A percentile compares a stretch with the other conserved stretches of the same genome.
These are phyloP conservation scores for Drosophila arawakana DNA, from an alignment of 1,140 invertebrate genomes.

Conservation along the genomic window DNA sequence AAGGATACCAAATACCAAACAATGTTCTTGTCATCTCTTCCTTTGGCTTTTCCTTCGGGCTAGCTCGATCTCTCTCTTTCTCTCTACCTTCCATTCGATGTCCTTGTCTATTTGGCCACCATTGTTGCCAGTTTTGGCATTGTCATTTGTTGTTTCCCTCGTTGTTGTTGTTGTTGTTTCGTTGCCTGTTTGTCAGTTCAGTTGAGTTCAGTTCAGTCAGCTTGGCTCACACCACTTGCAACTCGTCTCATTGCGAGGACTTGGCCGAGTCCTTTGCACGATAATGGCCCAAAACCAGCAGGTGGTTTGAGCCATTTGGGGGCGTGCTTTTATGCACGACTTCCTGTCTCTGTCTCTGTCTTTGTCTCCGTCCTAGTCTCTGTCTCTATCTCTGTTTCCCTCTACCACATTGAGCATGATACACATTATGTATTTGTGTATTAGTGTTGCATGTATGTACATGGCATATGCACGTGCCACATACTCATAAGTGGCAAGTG, in stretches of 20 bases:
- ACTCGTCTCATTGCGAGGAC: constrained; percentile 25
- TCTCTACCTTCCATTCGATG: constrained; percentile 6
- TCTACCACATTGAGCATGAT: constrained; percentile 18
- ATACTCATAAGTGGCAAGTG: constrained; percentile 74
- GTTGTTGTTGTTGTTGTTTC: constrained; percentile 42
- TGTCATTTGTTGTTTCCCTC: constrained; percentile 41
- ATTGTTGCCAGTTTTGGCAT: constrained; percentile 58
- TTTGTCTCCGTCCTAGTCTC: background rate
- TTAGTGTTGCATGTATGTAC: constrained; percentile 8
- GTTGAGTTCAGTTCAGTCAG: constrained; percentile 38
- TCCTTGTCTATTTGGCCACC: constrained; percentile 50
- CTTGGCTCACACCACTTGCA: constrained; percentile 23
- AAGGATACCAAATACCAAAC: constrained; percentile 74
- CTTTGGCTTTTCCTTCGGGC: constrained; percentile 12
- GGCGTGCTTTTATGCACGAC: constrained; percentile 45
- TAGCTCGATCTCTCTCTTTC: constrained; percentile 23
- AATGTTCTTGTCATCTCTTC: constrained; percentile 62
- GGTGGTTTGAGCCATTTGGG: constrained; percentile 64
- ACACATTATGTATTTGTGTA: constrained; percentile 14
- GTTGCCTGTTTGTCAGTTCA: constrained; percentile 62
- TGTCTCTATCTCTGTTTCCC: constrained; percentile 29
- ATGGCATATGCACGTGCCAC: constrained; percentile 59
- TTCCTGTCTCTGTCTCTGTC: constrained; percentile 55
- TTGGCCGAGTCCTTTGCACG: constrained; percentile 36
- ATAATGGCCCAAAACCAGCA: constrained; percentile 66